Conservation (phyloP, 2,797 vertebrate genomes). For the Falco peregrinus region DNA sequence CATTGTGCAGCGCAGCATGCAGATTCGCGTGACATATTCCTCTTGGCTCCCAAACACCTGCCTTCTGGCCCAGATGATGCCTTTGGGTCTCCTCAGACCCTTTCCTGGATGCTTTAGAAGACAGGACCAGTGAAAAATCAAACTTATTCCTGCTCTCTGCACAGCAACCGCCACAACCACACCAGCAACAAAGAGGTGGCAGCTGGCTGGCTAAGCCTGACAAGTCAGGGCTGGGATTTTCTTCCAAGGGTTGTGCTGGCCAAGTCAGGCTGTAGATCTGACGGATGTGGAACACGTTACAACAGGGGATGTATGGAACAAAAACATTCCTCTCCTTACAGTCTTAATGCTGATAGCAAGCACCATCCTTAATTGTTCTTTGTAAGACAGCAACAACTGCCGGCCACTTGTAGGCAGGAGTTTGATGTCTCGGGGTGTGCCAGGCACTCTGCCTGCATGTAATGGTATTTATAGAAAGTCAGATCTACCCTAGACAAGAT, state of each 20-base stretch:
- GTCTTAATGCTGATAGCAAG: not conserved
- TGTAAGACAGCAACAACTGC: not conserved
- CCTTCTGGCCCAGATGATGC: not conserved
- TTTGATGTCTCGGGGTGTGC: not conserved
- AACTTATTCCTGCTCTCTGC: not conserved
- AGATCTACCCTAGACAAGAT: not conserved
- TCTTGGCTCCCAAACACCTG: not conserved
- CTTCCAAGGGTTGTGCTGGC: not conserved
- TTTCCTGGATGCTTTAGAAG: not conserved
- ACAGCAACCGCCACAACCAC: not conserved
- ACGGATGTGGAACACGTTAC: not conserved
- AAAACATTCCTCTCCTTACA: not conserved
- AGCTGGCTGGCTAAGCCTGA: not conserved
- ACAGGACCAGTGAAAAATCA: not conserved
- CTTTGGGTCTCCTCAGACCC: not conserved
- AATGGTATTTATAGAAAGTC: rapidly evolving
- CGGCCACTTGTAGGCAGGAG: not conserved
- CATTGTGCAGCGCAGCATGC: not conserved
- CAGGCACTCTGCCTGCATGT: not conserved
- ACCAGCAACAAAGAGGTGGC: not conserved
- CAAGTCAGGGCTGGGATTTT: not conserved
- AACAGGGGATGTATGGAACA: not conserved
- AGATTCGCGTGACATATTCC: not conserved
- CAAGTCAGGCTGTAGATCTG: not conserved
- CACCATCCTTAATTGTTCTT: not conserved